phyloP scores from a whole-genome alignment of 92 coral and sea anemone genomes.

The Ricordea florida region DNA sequence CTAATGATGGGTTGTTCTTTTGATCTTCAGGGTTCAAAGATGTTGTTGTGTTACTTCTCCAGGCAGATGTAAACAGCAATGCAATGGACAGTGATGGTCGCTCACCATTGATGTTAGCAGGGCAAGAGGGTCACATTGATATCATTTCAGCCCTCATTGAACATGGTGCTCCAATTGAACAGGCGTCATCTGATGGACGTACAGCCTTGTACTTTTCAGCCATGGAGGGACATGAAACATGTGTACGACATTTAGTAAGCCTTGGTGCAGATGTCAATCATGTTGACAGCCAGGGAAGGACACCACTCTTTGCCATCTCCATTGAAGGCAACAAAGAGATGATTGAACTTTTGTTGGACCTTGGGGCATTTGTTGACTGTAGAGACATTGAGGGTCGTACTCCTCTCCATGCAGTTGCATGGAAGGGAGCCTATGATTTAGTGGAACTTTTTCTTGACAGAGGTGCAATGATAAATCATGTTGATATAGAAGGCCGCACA shows the following conservation, averaged over 20 bases:
- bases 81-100: conserved; percentile 76
- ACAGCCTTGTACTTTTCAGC: conserved; percentile 89
- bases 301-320: conserved; percentile 85
- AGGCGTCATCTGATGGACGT: conserved; percentile 79
- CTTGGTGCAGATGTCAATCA: conserved; percentile 76
- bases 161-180: conserved; percentile 80
- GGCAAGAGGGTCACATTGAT: conserved; percentile 87
- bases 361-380: conserved; percentile 82
- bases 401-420: conserved; percentile 91
- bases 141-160: conserved; percentile 69
- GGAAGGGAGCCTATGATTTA: conserved; percentile 90
- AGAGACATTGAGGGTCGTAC: conserved; percentile 88
- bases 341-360: conserved; percentile 72
- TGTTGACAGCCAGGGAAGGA: conserved; percentile 79
- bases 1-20: too few species aligned
- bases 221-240: conserved; percentile 85
- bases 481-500: conserved; percentile 83
- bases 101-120: conserved; percentile 89
- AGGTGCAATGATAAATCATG: conserved; percentile 84
- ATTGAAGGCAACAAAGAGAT: conserved; percentile 86
- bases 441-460: conserved; percentile 78
- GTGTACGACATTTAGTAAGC: conserved; percentile 70
- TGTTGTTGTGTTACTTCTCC: conserved; percentile 69
- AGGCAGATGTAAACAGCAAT: conserved; percentile 63
- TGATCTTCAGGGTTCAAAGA: conserved; percentile 66